Evolutionary conservation across 2,113 vertebrate genomes (phyloP).

Genomic region (Oxyura jamaicensis): DNA sequence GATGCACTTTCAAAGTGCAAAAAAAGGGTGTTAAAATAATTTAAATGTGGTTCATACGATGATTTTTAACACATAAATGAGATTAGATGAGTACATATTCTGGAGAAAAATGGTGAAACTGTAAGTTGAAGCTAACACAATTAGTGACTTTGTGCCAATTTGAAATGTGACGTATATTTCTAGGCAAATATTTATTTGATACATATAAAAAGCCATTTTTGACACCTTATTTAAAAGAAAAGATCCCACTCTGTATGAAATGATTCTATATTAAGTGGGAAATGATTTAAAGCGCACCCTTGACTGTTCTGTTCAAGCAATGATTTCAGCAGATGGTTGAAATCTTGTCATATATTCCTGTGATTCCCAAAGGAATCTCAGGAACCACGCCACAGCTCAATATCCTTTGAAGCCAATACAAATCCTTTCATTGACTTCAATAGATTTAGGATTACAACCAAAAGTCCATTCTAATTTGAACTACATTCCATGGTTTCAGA

Average conservation of each 20-base stretch:
- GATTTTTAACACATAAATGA: neutral
- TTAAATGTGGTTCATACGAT: neutral
- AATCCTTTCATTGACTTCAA: neutral
- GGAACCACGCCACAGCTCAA: neutral
- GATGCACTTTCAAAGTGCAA: neutral
- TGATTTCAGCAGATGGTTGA: constrained; percentile 25
- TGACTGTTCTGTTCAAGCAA: constrained; percentile 5
- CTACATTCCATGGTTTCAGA: neutral
- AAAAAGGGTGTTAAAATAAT: neutral
- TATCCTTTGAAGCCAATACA: neutral
- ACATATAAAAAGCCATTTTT: neutral
- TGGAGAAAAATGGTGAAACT: neutral
- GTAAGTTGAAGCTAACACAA: neutral
- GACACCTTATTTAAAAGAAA: constrained; percentile 30
- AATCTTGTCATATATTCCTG: neutral
- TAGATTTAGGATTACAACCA: neutral
- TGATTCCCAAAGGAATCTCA: neutral
- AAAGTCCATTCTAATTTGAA: neutral
- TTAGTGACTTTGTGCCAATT: neutral
- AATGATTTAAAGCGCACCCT: neutral
- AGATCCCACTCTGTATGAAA: neutral
- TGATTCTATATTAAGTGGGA: neutral
- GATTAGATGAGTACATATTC: neutral
- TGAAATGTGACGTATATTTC: neutral
- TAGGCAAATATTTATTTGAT: neutral